Evolutionary conservation across 2,888 invertebrate genomes (phyloP), one percentile per base, ranked within the genome.

Genomic region (Eulithis testata): DNA sequence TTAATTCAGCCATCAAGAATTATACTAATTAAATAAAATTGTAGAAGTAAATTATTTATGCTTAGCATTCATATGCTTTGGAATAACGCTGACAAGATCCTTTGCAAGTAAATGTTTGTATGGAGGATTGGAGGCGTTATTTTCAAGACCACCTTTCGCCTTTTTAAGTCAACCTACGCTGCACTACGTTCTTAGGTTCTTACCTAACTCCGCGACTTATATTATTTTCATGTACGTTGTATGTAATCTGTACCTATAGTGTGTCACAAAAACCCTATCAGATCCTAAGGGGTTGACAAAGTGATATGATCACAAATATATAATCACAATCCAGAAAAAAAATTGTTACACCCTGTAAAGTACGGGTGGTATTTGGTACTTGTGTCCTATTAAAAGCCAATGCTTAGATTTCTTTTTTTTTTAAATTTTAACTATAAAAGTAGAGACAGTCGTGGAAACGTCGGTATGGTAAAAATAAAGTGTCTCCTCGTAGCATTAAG

Each of bases 401-500:
- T 55, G 61, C 68, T 72, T 63, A 73, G 68, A 71, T 59, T 67
- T 21, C 21, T 21, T 63, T 69, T 72, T 72, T 74, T 70, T 72
- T n/a, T n/a, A n/a, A 66, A 69, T 70, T 73, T 73, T 70, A 71
- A 75, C 75, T 73, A 76, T 71, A 71, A 71, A 73, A 76, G 71
- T 73, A 76, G 70, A 76, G 73, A 78, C 77, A 80, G 76, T 76
- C 79, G 79, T 80, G 83, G 82, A 84, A 80, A 81, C 80, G 76
- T 70, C 77, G 81, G 53, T 79, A 83, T 86, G 87, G 89, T 91
- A 91, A 91, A 92, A 92, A 92, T 92, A 91, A 91, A 92, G 87
- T 92, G 91, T 92, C 92, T 88, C 90, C 87, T 83, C 82, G 77
- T 80, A 85, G 88, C 90, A 91, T 91, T 90, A 89, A 88, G 85